Evolutionary conservation across 2,888 invertebrate species (phyloP).

Genomic region (Trichogramma dendrolimi): DNA sequence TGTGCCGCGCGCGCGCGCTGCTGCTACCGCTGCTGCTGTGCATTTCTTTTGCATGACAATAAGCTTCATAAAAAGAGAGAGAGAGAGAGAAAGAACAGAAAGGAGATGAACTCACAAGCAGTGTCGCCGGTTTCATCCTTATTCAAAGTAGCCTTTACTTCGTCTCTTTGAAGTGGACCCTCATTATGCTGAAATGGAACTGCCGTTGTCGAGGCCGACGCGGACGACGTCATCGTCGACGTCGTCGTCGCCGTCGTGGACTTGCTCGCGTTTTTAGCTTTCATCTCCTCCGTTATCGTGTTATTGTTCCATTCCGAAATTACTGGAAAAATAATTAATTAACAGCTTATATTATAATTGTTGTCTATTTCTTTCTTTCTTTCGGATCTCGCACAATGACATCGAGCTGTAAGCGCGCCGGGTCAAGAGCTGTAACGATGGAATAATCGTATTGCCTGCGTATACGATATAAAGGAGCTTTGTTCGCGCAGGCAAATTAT

Average conservation of each 20-base stretch:
- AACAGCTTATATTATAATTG: neutral
- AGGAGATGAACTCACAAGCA: conserved; percentile 42
- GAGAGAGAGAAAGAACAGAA: conserved; percentile 5
- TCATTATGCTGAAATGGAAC: conserved; percentile 56
- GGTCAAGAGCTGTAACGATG: neutral
- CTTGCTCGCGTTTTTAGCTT: conserved; percentile 52
- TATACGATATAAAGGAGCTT: too few relatives aligned
- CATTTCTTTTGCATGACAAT: neutral
- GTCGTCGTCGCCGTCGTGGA: conserved; percentile 60
- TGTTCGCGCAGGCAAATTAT: too few relatives aligned
- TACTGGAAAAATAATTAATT: conserved; percentile 34
- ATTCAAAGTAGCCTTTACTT: conserved; percentile 61
- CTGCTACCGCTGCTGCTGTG: too few relatives aligned
- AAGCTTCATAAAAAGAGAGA: conserved; percentile 1
- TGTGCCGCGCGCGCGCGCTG: too few relatives aligned
- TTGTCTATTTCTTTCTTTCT: neutral
- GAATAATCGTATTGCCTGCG: too few relatives aligned
- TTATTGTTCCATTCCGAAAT: conserved; percentile 60
- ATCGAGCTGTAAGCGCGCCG: neutral
- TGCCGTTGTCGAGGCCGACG: conserved; percentile 41
- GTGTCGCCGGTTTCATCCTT: conserved; percentile 56
- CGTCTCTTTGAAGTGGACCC: conserved; percentile 67
- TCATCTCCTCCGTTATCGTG: conserved; percentile 59
- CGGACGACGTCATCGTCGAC: conserved; percentile 44
- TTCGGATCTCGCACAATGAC: neutral